Base-by-base conservation (phyloP, 2,113 vertebrate genomes). In the Galemys pyrenaicus region DNA sequence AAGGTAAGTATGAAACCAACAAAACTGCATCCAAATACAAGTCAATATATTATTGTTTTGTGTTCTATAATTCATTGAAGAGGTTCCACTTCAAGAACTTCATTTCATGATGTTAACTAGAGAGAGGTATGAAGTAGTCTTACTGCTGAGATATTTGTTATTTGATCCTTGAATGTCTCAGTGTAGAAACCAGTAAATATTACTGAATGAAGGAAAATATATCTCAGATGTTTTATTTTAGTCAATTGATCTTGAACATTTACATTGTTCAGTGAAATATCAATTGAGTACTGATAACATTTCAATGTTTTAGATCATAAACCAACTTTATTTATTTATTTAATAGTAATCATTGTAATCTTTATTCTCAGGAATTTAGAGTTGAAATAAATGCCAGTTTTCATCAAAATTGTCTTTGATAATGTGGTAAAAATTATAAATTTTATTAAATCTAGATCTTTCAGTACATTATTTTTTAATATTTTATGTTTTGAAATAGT, bases 371-470 rank as follows among this genome's bases (percentile, higher is more conserved):
- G 67, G 39, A n/a, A 78, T 89, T 58, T 85, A 41, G n/a, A 10
- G 35, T 64, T 56, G 46, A 32, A 89, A 51, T 8, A 79, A 56
- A 65, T 51, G 39, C 84, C 19, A 80, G 6, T 85, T 94, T 39
- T 39, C 60, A 41, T 7, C 46, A 70, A 82, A 73, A 90, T 74
- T 94, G 35, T 60, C 64, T 20, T 82, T 46, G 22, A n/a, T n/a
- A n/a, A 85, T 62, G 26, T 37, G 84, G 49, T 60, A 87, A 70
- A 35, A 91, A 15, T 67, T 13, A 44, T 64, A 82, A 19, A 20
- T 64, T 83, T 95, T 90, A 87, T 80, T 90, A 71, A 51, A 20
- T 22, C 62, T 81, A 62, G 30, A 70, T 62, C 26, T 46, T 83
- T 65, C 51, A 90, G 26, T 39, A 26, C 11, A 77, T 16, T 37